phyloP scores from a whole-genome alignment of 2,113 vertebrate species.

The Greenwoodochromis staneri region DNA sequence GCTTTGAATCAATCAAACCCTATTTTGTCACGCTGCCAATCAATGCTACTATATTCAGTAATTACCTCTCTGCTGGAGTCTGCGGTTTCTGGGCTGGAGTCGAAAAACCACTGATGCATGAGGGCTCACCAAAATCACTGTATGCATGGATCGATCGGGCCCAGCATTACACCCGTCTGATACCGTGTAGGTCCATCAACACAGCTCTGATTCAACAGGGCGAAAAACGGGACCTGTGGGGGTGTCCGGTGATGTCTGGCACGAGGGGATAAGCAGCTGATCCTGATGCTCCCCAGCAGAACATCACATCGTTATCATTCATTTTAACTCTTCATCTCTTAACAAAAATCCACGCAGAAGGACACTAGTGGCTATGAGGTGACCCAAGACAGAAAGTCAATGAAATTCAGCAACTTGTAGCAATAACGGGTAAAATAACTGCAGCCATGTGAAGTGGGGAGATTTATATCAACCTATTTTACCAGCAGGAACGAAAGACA shows the following conservation, averaged over 20 bases:
- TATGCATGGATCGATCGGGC: background rate
- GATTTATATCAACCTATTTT: background rate
- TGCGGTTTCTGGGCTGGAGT: background rate
- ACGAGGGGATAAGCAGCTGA: background rate
- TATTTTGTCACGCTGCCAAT: background rate
- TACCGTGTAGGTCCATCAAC: background rate
- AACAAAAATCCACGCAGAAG: background rate
- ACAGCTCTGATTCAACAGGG: background rate
- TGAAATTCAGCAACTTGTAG: background rate
- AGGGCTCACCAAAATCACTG: background rate
- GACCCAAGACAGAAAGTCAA: fast-evolving
- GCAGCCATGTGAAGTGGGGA: background rate
- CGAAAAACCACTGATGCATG: background rate
- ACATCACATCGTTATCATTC: background rate
- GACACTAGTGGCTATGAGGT: no score
- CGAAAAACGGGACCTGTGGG: fast-evolving
- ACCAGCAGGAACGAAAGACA: background rate
- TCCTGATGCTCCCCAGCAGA: background rate
- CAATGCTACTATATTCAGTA: background rate
- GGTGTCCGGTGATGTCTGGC: fast-evolving
- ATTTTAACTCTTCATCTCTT: background rate
- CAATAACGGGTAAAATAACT: background rate
- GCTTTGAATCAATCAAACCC: background rate
- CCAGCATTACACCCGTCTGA: background rate
- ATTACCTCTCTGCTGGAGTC: background rate